Percentiles rank a stretch among this genome's conserved stretches.
phyloP scores from a whole-genome alignment of 2,113 vertebrate genomes.

The Parus major region DNA sequence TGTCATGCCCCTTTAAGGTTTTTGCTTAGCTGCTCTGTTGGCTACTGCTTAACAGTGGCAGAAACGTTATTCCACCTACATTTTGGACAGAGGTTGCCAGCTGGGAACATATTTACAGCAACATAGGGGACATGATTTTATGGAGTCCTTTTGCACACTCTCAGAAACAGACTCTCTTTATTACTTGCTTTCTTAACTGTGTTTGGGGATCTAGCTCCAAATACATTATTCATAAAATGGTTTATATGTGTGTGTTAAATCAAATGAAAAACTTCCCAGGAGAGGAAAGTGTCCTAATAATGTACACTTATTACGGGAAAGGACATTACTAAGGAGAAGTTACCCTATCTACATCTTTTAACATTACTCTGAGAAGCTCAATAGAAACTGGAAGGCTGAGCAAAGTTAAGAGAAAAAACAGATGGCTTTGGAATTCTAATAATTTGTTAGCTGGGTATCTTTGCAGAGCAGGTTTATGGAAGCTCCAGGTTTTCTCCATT shows the following conservation, averaged over 20 bases:
- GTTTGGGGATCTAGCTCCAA: constrained; percentile 20
- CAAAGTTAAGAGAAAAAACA: neutral
- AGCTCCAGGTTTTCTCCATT: neutral
- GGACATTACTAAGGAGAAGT: constrained; percentile 18
- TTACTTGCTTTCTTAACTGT: constrained; percentile 12
- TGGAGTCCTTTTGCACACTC: neutral
- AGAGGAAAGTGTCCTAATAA: constrained; percentile 33
- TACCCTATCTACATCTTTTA: constrained; percentile 23
- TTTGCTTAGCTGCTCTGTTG: constrained; percentile 8
- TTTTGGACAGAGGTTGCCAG: neutral
- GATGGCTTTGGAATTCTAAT: neutral
- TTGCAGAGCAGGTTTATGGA: neutral
- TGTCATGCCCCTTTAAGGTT: constrained; percentile 21
- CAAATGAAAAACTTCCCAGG: constrained; percentile 32
- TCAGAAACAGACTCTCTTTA: neutral
- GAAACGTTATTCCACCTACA: neutral
- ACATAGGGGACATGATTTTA: neutral
- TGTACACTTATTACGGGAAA: constrained; percentile 12
- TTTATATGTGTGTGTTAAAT: constrained; percentile 45
- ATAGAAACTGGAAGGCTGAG: neutral
- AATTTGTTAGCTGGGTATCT: neutral
- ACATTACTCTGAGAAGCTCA: neutral
- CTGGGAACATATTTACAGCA: constrained; percentile 12
- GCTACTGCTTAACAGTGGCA: neutral
- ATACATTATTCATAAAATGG: constrained; percentile 55